A percentile compares a stretch with the other conserved stretches of the same genome.
These are phyloP conservation scores for Andrena hattorfiana DNA, from an alignment of 2,888 invertebrate species.

Conservation along the genomic window DNA sequence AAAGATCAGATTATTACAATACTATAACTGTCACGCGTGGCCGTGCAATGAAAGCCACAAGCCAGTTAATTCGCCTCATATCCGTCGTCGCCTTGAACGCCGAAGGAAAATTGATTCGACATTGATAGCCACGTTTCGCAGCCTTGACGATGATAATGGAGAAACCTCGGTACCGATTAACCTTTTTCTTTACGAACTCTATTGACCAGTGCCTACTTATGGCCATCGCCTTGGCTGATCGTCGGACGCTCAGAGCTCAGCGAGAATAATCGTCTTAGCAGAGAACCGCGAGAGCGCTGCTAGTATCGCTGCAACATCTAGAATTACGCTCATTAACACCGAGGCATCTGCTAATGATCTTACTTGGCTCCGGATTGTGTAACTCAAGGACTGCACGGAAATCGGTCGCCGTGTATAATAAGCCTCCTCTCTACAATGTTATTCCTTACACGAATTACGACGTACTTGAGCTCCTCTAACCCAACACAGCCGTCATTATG, in stretches of 20 bases:
- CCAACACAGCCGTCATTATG: conserved; percentile 28
- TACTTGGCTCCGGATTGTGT: conserved; percentile 79
- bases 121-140: conserved; percentile 46
- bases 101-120: conserved; percentile 59
- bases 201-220: conserved; percentile 64
- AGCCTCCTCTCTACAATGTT: conserved; percentile 73
- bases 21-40: conserved; percentile 8
- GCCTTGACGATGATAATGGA: conserved; percentile 52
- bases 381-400: conserved; percentile 80
- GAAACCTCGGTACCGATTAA: conserved; percentile 63
- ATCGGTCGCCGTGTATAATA: conserved; percentile 77
- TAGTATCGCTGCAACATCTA: conserved; percentile 78
- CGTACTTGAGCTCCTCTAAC: conserved; percentile 30
- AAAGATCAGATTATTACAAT: conserved; percentile 44
- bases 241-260: conserved; percentile 34
- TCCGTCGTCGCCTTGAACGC: conserved; percentile 23
- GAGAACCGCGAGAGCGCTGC: conserved; percentile 66
- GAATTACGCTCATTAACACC: conserved; percentile 82
- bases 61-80: conserved; percentile 34
- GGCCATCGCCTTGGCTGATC: conserved; percentile 51
- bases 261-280: conserved; percentile 69
- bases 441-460: conserved; percentile 59
- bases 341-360: conserved; percentile 82
- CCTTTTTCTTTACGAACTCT: conserved; percentile 60
- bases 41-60: conserved; percentile 32